phyloP scores from a whole-genome alignment of 2,888 invertebrate species.

The Oligia latruncula region DNA sequence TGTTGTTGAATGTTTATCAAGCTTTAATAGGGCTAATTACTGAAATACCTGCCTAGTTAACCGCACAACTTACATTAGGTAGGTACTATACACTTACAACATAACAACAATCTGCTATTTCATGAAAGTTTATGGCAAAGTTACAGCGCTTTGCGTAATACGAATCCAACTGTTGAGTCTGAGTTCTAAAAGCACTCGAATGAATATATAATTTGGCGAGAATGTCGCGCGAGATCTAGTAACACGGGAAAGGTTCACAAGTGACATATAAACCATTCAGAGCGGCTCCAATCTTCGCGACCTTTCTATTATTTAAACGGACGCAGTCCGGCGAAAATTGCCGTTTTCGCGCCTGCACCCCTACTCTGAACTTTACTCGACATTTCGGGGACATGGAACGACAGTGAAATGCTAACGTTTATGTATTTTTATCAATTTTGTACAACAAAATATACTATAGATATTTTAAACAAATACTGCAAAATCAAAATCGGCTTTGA shows the following conservation, averaged over 20 bases:
- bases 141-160: slow-evolving; percentile 62
- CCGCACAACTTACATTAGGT: slow-evolving; percentile 1
- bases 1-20: slow-evolving; percentile 58
- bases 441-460: neutral
- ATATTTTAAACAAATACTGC: neutral
- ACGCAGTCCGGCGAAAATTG: slow-evolving; percentile 85
- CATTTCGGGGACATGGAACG: slow-evolving; percentile 17
- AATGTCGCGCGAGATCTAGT: slow-evolving; percentile 83
- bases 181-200: slow-evolving; percentile 78
- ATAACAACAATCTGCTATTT: slow-evolving; percentile 21
- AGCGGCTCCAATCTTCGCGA: slow-evolving; percentile 87
- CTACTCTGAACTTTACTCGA: slow-evolving; percentile 69
- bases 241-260: slow-evolving; percentile 85
- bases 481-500: slow-evolving; percentile 21
- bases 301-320: slow-evolving; percentile 89
- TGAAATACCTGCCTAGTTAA: slow-evolving; percentile 40
- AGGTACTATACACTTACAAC: neutral
- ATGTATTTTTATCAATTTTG: neutral
- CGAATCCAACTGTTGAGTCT: slow-evolving; percentile 76
- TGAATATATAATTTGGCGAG: slow-evolving; percentile 86
- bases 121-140: slow-evolving; percentile 29
- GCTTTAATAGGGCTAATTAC: slow-evolving; percentile 57
- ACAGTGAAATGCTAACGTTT: neutral
- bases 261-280: slow-evolving; percentile 89
- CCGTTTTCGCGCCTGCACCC: slow-evolving; percentile 75